Base-by-base conservation (phyloP, 1,140 invertebrate species). In the Aphis craccivora region DNA sequence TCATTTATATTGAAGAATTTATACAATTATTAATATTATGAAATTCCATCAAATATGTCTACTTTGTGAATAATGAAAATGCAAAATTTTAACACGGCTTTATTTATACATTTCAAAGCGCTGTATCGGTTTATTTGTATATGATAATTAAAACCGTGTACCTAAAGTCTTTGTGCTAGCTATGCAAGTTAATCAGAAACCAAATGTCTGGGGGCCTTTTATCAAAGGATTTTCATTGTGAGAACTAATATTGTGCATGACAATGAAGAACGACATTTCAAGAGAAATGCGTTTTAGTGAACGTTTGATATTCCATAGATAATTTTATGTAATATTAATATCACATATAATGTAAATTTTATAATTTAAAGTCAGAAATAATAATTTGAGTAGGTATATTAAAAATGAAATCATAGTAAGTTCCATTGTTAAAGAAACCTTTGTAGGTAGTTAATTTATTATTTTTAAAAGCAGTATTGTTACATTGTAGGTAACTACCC, bases 171-270 rank as follows among this genome's bases (percentile, higher is more conserved):
- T 67, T 91, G 55, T 67, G 30, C 40, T 91, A 76, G 25, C 40
- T 91, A 76, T 43, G 35, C 60, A 67, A 67, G 60, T 91, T 91
- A 91, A 91, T 91, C 60, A 81, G 60, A 76, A 91, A 55, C 25
- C 40, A 60, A 91, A 91, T 67, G 40, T 45, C 90, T 40, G 55
- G 90, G 9, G 40, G 60, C 37, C 60, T 76, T 91, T 55, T 91
- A 91, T 91, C 90, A 91, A 91, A 91, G 90, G 90, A 43, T 67
- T 91, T 76, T 67, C 55, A n/a, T n/a, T 51, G 30, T 35, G 86
- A 48, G 25, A 87, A 87, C 43, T n/a, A 87, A 87, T 43, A 91
- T 91, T 91, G 40, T 67, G 37, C 37, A 76, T 91, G 53, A 81
- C 90, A 67, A 45, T 91, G 40, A 76, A 76, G 55, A 51, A 51